phyloP scores from a whole-genome alignment of 2,888 invertebrate species.

The Tromatobia lineatoria region DNA sequence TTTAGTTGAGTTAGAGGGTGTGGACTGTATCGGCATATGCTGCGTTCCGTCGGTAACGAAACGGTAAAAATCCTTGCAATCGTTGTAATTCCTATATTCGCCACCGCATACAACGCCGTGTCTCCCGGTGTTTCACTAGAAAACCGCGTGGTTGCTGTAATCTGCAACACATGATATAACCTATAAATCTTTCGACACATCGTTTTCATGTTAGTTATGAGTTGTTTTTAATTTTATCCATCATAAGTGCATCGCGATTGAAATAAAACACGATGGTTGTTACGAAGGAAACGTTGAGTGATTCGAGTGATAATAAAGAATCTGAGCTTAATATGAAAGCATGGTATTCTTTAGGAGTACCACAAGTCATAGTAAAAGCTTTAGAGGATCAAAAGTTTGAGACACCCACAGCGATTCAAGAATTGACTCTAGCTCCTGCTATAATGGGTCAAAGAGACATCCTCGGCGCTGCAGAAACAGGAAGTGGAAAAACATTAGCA shows the following conservation, averaged over 20 bases:
- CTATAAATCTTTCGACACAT: neutral
- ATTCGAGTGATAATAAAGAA: conserved; percentile 72
- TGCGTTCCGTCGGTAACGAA: too few relatives aligned
- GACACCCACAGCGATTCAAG: conserved; percentile 96
- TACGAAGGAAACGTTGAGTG: conserved; percentile 15
- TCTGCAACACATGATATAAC: neutral
- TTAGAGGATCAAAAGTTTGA: conserved; percentile 92
- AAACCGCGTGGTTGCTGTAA: neutral
- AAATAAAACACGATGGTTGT: conserved; percentile 34
- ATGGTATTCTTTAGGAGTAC: conserved; percentile 91
- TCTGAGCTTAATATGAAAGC: conserved; percentile 87
- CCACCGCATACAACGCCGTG: too few relatives aligned
- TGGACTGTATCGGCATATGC: too few relatives aligned
- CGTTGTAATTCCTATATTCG: too few relatives aligned
- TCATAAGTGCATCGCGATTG: neutral
- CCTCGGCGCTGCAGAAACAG: conserved; percentile 99
- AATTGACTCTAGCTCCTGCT: conserved; percentile 92
- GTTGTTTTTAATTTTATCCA: neutral
- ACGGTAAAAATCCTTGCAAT: too few relatives aligned
- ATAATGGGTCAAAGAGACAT: conserved; percentile 96
- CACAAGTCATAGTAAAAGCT: conserved; percentile 90
- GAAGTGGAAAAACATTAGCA: conserved; percentile 99
- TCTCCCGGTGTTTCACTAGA: too few relatives aligned
- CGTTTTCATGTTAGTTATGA: neutral
- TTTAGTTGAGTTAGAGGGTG: too few relatives aligned